These are phyloP conservation scores for Polymixis flavicincta DNA, from an alignment of 2,888 invertebrate genomes.

Conservation along the genomic window DNA sequence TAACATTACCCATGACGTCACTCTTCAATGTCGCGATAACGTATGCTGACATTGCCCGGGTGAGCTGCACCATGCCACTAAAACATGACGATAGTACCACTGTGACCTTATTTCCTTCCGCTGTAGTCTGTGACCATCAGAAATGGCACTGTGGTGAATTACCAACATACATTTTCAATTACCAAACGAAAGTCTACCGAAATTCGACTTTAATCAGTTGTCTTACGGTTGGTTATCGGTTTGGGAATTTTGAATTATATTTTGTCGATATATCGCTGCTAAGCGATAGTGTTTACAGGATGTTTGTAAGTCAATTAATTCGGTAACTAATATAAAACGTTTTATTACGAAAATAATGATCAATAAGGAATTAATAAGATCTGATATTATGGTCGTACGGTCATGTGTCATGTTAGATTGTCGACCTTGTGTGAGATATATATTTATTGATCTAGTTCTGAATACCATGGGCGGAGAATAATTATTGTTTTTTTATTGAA, in stretches of 20 bases:
- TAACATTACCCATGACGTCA: conserved; percentile 35
- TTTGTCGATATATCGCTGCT: conserved; percentile 51
- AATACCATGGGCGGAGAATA: conserved; percentile 30
- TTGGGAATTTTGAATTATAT: conserved; percentile 7
- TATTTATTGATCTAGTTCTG: conserved; percentile 55
- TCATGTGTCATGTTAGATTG: conserved; percentile 20
- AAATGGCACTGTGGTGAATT: conserved; percentile 60
- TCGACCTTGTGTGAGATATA: conserved; percentile 20
- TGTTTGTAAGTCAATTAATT: conserved; percentile 61
- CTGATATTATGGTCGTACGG: background rate
- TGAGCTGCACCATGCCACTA: conserved; percentile 43
- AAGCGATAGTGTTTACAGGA: conserved; percentile 55
- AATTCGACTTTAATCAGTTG: background rate
- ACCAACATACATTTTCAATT: conserved; percentile 32
- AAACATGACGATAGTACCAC: conserved; percentile 42
- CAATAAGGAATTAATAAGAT: conserved; percentile 49
- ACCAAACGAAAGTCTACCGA: background rate
- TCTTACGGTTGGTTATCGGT: conserved; percentile 12
- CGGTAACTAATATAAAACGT: conserved; percentile 42
- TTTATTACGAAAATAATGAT: conserved; percentile 57
- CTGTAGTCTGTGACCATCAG: conserved; percentile 56
- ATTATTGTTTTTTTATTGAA: conserved; percentile 20
- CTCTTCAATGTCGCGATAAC: conserved; percentile 46
- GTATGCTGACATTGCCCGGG: conserved; percentile 36
- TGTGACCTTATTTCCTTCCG: conserved; percentile 70